These are phyloP conservation scores for Lasiommata megera DNA, from an alignment of 2,888 invertebrate species.

Conservation along the genomic window DNA sequence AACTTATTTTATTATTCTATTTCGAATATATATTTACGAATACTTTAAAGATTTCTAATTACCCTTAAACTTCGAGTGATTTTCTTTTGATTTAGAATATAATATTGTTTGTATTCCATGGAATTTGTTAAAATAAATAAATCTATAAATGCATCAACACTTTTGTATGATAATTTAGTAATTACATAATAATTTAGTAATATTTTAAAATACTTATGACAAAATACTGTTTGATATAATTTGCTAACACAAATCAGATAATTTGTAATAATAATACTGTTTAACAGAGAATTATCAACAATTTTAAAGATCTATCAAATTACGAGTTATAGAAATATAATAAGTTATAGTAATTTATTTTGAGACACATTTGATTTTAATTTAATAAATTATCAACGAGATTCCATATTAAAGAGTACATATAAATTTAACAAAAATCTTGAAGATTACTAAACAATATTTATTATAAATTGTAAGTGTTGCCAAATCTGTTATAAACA, in stretches of 20 bases:
- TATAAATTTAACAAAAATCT: too few species aligned
- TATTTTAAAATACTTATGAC: background rate
- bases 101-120: too few species aligned
- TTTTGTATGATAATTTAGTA: too few species aligned
- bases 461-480: too few species aligned
- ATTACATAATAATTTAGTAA: too few species aligned
- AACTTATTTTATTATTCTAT: background rate
- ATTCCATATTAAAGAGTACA: too few species aligned
- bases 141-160: slow-evolving; percentile 15
- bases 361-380: too few species aligned
- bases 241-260: slow-evolving; percentile 1
- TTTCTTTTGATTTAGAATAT: background rate
- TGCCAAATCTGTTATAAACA: too few species aligned
- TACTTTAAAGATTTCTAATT: background rate
- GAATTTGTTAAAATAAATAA: background rate
- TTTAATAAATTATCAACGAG: too few species aligned
- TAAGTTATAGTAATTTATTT: too few species aligned
- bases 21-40: background rate
- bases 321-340: background rate
- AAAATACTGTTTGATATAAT: slow-evolving; percentile 14
- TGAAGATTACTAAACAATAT: too few species aligned
- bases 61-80: slow-evolving; percentile 3
- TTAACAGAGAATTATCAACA: background rate
- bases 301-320: background rate
- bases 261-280: slow-evolving; percentile 2